Base-by-base conservation (phyloP, 2,888 invertebrate genomes). In the Acleris cristana region DNA sequence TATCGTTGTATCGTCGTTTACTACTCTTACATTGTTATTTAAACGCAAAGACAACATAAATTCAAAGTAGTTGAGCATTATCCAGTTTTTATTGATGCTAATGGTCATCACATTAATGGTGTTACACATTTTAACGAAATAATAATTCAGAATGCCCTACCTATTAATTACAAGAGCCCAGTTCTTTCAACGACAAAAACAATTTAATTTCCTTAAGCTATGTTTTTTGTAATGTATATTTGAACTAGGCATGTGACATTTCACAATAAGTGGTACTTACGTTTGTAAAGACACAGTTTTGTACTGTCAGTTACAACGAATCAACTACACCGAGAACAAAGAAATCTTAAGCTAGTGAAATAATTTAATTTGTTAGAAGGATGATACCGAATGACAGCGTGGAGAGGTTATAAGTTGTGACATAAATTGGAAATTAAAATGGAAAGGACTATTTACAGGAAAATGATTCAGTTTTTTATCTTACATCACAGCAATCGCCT, bases 401-500 rank as follows among this genome's bases (percentile, higher is more conserved):
- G 16, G 26, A 30, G 26, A 34, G 53, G 19, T 21, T 51, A 51
- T 60, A 30, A 40, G 40, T 19, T 21, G 19, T 57, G 40, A 56
- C 59, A 54, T 12, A 4, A 4, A 14, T 40, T 48, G 48, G n/a
- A 48, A 51, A 6, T 57, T 23, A 4, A 14, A 40, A 40, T 40
- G 40, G 70, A 74, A 72, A 72, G 63, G 49, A 52, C 64, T 79
- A 80, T 78, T 57, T 80, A 81, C 78, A 79, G 76, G 79, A 78
- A 81, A 64, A 73, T 75, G 77, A 75, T 73, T 75, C 72, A 72
- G 71, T 34, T 72, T 71, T 48, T 72, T 88, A 90, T 85, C 85
- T 89, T 89, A 91, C 89, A 92, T 92, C 92, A 92, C 92, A 92
- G 91, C 91, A 82, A 85, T 83, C 80, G 90, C 89, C 88, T 88